Evolutionary conservation across 2,888 invertebrate genomes (phyloP), one percentile per base, ranked within the genome.

Genomic region (Halocaridina rubra): DNA sequence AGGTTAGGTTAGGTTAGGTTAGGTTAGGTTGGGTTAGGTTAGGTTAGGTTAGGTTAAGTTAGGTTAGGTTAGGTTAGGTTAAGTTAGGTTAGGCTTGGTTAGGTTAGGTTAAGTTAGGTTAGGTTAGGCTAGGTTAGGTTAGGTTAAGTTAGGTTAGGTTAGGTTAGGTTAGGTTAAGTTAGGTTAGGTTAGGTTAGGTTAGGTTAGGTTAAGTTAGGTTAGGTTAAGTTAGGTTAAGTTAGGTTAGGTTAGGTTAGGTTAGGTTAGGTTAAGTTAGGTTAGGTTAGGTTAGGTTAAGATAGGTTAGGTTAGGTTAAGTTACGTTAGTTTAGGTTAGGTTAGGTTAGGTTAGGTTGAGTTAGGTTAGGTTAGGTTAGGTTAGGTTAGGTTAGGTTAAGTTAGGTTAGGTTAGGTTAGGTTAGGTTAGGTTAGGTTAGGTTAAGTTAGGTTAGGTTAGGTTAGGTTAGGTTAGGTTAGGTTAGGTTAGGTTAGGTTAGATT

Each of bases 221-320:
- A 3, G 39, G 74, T 39, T 33, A 39, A 46, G 74, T 74, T 74
- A 74, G 74, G 74, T n/a, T 74, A 74, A 2, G 74, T 39, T 74
- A 39, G 74, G 74, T 74, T 53, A 53, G 75, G 75, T 75, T 75
- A 53, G 75, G 53, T 46, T 10, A 53, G 10, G 53, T 39, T 75
- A 5, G 53, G 75, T 75, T 75, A 53, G 75, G 75, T 75, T 53
- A 53, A 57, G 53, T 46, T 5, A 46, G 22, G 32, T 5, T 72
- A 13, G 39, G 72, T 4, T 74, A 19, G 46, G 22, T 33, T 46
- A 74, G 33, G 32, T 72, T 32, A 5, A 39, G 72, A 5, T 74
- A 74, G 46, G 27, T 75, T 10, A 24, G 75, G 75, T 75, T 75
- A 53, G 57, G 75, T 75, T 75, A 75, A n/a, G 53, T 75, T 75